phyloP scores from a whole-genome alignment of 2,797 vertebrate species.

The Falco cherrug region DNA sequence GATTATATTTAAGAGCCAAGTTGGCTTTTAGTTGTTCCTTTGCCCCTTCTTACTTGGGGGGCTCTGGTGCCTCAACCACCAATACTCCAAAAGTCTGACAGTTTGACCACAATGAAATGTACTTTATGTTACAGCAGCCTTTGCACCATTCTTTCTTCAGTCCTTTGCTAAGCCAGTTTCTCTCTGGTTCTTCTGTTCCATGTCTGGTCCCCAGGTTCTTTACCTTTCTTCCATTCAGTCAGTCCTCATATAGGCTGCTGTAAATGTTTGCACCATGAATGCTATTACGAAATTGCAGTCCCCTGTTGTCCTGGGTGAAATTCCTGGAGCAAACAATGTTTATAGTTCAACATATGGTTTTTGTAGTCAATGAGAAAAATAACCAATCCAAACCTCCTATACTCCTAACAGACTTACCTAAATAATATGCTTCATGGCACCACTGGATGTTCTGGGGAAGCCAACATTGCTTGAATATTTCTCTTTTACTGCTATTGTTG shows the following conservation, averaged over 20 bases:
- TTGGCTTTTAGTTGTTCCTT: not conserved
- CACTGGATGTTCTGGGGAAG: conserved; percentile 61
- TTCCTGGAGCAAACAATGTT: conserved; percentile 61
- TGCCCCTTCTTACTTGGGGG: not conserved
- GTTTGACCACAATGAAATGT: not conserved
- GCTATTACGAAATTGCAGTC: conserved; percentile 39
- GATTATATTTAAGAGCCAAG: not conserved
- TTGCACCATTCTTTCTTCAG: not conserved
- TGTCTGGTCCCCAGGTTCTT: not conserved
- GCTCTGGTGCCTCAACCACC: not conserved
- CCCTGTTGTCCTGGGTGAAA: conserved; percentile 45
- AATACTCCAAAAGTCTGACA: not conserved
- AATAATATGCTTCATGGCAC: conserved; percentile 60
- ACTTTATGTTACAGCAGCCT: not conserved
- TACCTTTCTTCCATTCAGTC: not conserved
- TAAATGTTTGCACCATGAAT: conserved; percentile 23
- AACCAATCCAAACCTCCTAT: not conserved
- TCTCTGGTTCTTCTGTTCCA: not conserved
- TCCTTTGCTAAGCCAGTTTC: not conserved
- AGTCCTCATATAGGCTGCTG: not conserved
- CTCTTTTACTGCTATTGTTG: conserved; percentile 74
- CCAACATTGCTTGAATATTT: conserved; percentile 69
- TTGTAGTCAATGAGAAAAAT: conserved; percentile 54
- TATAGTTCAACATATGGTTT: conserved; percentile 56
- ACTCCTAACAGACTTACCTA: conserved; percentile 60